Base-by-base conservation (phyloP, 1,140 invertebrate genomes). In the Druon quercuslanigerum region DNA sequence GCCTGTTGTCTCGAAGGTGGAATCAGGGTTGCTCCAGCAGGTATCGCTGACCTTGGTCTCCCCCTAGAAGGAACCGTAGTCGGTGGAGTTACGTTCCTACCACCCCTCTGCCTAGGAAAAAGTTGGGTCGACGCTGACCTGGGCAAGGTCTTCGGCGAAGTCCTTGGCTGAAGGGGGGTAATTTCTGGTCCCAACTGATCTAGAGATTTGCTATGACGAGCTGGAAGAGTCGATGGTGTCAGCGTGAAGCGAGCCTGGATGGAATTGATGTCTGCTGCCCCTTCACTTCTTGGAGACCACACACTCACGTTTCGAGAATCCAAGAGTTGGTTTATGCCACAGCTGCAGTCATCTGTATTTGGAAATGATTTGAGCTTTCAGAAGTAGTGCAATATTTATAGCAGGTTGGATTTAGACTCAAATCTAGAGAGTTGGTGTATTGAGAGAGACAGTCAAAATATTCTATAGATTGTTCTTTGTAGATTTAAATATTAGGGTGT, bases 161-260 rank as follows among this genome's bases (percentile, higher is more conserved):
- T 86, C 19, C 86, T 82, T 1, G 85, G 85, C 3, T 88, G 89
- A 7, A 84, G 57, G 1, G 87, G 81, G 5, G 77, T 72, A 71
- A 90, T 79, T 7, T 91, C 90, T 5, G 90, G 90, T 0, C 90
- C 93, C 17, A 96, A 85, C 82, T 96, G 95, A 86, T 96, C 96
- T 52, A 96, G 86, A 0, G 95, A 96, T 85, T 96, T 96, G 86
- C 95, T 96, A 86, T 96, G 95, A 70, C 95, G 91, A 1, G 95
- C 93, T 6, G 95, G 95, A 46, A 95, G 86, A 1, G 92, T 93
- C 2, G 88, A 85, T 6, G 88, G 88, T 0, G 82, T 84, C 3
- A 90, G 81, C 79, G 86, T 86, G 4, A 90, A 76, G 0, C 89
- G 88, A 3, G 81, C 85, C 14, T 86, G 87, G 0, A 87, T 82